Percentiles rank a stretch among this genome's conserved stretches.
Conservation (phyloP, 2,888 invertebrate species). For the Candidula unifasciata region DNA sequence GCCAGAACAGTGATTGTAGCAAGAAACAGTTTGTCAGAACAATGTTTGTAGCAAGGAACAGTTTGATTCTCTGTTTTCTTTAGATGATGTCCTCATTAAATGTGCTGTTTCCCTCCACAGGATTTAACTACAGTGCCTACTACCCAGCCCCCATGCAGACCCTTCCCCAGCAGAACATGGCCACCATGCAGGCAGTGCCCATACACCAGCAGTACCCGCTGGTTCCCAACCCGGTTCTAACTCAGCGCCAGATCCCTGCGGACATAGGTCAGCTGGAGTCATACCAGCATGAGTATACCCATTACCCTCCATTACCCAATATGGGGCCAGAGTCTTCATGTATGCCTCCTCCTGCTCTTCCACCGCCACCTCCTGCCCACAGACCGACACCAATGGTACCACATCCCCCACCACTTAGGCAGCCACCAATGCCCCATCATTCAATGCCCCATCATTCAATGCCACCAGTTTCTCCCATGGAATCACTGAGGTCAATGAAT, state of each 20-base stretch:
- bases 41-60: no score
- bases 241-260: conserved; percentile 14
- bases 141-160: conserved; percentile 28
- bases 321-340: conserved; percentile 27
- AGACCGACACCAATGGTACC: conserved; percentile 29
- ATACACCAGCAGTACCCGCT: conserved; percentile 39
- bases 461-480: conserved; percentile 7
- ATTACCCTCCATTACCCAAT: background rate
- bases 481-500: conserved; percentile 29
- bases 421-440: background rate
- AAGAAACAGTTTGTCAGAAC: no score
- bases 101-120: conserved; percentile 22
- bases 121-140: conserved; percentile 35
- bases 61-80: no score
- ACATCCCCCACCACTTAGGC: background rate
- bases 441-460: background rate
- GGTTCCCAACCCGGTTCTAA: conserved; percentile 23
- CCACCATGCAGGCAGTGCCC: conserved; percentile 19
- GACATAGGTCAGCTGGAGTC: conserved; percentile 13
- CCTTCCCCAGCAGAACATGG: conserved; percentile 23
- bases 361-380: conserved; percentile 21
- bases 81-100: no score
- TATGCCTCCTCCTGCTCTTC: conserved; percentile 15
- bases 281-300: conserved; percentile 12
- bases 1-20: no score